Percentiles rank a stretch among this genome's conserved stretches.
These are phyloP conservation scores for Leptopilina boulardi DNA, from an alignment of 1,140 invertebrate genomes.

Conservation along the genomic window DNA sequence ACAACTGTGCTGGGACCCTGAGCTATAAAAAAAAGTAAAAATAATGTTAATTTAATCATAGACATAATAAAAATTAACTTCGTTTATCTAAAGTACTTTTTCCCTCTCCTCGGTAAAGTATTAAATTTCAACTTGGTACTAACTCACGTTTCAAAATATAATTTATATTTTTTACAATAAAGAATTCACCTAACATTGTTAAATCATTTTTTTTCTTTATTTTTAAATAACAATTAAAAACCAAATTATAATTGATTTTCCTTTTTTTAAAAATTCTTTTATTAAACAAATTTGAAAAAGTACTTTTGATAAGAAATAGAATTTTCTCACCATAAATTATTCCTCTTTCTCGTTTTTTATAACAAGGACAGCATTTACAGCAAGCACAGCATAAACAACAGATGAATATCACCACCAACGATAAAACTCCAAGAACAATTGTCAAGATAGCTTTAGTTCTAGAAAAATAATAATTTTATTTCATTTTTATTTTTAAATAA, in stretches of 20 bases:
- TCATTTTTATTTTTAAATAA: not conserved
- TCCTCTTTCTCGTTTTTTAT: slow-evolving; percentile 64
- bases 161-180: not conserved
- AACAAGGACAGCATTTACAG: slow-evolving; percentile 68
- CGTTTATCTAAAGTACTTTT: not conserved
- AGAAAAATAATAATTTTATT: slow-evolving; percentile 39
- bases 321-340: slow-evolving; percentile 68
- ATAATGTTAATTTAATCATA: not conserved
- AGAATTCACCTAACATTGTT: too few species aligned
- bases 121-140: not conserved
- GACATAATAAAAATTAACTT: not conserved
- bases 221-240: too few species aligned
- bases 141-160: not conserved
- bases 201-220: too few species aligned
- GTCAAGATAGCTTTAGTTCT: slow-evolving; percentile 55
- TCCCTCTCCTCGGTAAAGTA: not conserved
- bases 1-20: slow-evolving; percentile 49
- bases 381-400: slow-evolving; percentile 66
- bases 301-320: not conserved
- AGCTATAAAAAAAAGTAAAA: slow-evolving; percentile 58
- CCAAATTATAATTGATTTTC: too few species aligned
- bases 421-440: slow-evolving; percentile 31
- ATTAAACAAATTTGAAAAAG: too few species aligned
- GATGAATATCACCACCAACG: slow-evolving; percentile 51
- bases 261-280: too few species aligned